Conservation (phyloP, 2,113 vertebrate species). For the Plecotus auritus region DNA sequence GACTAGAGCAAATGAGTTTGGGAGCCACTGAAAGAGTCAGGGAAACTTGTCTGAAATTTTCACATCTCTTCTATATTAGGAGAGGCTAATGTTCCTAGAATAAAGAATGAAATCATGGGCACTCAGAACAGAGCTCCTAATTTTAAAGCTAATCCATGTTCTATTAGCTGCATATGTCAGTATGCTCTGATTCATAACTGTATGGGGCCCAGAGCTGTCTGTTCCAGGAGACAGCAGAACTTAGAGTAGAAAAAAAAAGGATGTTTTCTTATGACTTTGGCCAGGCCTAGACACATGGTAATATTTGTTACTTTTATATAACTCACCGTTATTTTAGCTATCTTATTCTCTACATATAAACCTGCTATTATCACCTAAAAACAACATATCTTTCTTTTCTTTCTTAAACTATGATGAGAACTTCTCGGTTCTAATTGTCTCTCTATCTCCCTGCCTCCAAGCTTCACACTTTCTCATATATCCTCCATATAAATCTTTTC, state of each 20-base stretch:
- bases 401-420: not conserved
- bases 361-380: not conserved
- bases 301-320: not conserved
- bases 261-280: not conserved
- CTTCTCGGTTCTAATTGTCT: not conserved
- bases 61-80: constrained; percentile 48
- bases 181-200: constrained; percentile 50
- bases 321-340: not conserved
- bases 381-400: not conserved
- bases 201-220: not conserved
- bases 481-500: not conserved
- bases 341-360: not conserved
- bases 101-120: constrained; percentile 46
- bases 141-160: constrained; percentile 62
- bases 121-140: constrained; percentile 48
- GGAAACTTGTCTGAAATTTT: constrained; percentile 18
- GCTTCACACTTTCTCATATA: not conserved
- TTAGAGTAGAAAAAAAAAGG: not conserved
- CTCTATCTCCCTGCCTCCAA: not conserved
- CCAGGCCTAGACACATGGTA: not conserved
- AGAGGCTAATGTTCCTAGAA: constrained; percentile 50
- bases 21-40: not conserved
- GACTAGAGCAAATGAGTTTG: not conserved
- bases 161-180: constrained; percentile 56
- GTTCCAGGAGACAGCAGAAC: constrained; percentile 40